Evolutionary conservation across 1,140 invertebrate species (phyloP).

Genomic region (Magallana gigas): DNA sequence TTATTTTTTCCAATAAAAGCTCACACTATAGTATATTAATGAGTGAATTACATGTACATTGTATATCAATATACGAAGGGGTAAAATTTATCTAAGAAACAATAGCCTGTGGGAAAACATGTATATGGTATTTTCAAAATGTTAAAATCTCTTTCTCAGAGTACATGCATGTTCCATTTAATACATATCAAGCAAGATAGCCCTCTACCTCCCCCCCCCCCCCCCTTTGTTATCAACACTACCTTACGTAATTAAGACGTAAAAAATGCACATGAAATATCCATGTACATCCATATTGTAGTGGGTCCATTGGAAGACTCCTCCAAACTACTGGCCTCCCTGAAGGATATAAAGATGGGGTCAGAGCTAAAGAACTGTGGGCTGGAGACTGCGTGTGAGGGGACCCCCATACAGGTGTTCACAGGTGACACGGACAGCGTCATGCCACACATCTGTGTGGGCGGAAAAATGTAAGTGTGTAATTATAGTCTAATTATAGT

Average conservation of each 20-base stretch:
- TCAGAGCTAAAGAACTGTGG: slow-evolving; percentile 79
- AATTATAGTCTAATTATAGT: too few relatives aligned
- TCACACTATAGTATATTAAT: neutral
- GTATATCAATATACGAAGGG: neutral
- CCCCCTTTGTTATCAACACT: too few relatives aligned
- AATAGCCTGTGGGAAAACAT: too few relatives aligned
- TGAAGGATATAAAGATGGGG: neutral
- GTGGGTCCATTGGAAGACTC: neutral
- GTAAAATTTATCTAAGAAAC: too few relatives aligned
- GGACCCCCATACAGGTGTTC: slow-evolving; percentile 80
- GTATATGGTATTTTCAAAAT: too few relatives aligned
- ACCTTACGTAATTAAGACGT: too few relatives aligned
- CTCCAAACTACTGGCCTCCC: neutral
- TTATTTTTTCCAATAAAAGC: too few relatives aligned
- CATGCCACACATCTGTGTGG: slow-evolving; percentile 80
- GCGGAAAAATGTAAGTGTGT: slow-evolving; percentile 79
- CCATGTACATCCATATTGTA: neutral
- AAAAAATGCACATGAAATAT: too few relatives aligned
- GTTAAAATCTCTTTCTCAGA: too few relatives aligned
- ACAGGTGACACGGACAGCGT: slow-evolving; percentile 80
- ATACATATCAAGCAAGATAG: too few relatives aligned
- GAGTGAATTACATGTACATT: neutral
- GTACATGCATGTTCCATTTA: too few relatives aligned
- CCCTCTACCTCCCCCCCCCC: too few relatives aligned
- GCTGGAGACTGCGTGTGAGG: slow-evolving; percentile 74